phyloP scores from a whole-genome alignment of 64 coral and sea anemone genomes.

The Stichodactyla helianthus region DNA sequence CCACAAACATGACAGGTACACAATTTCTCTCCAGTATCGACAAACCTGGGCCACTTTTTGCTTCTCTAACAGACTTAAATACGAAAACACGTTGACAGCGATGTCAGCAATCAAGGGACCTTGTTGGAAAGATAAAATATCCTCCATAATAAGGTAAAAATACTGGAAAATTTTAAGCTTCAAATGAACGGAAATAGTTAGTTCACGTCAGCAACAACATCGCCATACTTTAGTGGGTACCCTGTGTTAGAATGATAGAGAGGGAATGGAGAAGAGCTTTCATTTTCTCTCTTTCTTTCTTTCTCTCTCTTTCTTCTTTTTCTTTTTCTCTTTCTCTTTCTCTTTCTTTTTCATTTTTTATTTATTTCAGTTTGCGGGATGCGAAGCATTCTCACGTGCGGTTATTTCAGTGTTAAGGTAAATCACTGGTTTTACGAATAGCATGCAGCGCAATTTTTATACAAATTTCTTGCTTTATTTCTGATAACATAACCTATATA shows the following conservation, averaged over 20 bases:
- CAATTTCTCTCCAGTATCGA: constrained; percentile 67
- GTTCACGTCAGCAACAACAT: background rate
- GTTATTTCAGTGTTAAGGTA: too few species aligned
- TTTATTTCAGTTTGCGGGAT: too few species aligned
- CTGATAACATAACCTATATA: background rate
- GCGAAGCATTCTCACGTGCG: too few species aligned
- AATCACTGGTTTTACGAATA: too few species aligned
- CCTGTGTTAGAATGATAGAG: background rate
- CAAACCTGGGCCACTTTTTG: constrained; percentile 81
- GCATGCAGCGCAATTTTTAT: too few species aligned
- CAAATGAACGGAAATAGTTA: background rate
- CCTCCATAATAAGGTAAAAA: background rate
- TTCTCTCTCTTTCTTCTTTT: too few species aligned
- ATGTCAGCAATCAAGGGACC: constrained; percentile 89
- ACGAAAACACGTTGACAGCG: constrained; percentile 79
- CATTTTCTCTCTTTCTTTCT: too few species aligned
- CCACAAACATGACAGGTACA: constrained; percentile 74
- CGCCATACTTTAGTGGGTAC: background rate
- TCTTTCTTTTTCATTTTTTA: too few species aligned
- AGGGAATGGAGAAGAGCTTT: background rate
- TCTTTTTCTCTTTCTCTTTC: too few species aligned
- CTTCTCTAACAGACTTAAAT: constrained; percentile 58
- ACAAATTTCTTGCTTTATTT: background rate
- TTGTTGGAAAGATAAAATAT: constrained; percentile 35
- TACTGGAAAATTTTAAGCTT: background rate